phyloP scores from a whole-genome alignment of 1,140 invertebrate species.

The Drosophila ohnishii region DNA sequence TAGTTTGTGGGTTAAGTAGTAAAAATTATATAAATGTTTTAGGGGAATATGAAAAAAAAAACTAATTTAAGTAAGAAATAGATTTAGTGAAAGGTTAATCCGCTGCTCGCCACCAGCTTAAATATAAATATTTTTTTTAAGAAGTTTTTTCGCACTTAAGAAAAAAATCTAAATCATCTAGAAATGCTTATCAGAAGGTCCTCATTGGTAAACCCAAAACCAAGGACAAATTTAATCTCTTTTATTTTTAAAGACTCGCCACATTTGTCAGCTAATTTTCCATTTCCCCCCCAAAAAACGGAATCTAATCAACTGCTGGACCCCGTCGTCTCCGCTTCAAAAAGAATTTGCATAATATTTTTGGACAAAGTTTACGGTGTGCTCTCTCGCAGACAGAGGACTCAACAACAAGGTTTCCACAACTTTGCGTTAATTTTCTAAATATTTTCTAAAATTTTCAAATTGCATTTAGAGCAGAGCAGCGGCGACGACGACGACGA shows the following conservation, averaged over 20 bases:
- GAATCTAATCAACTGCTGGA: conserved; percentile 39
- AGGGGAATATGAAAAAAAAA: too few relatives aligned
- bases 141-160: too few relatives aligned
- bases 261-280: conserved; percentile 23
- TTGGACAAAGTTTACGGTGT: conserved; percentile 47
- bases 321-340: conserved; percentile 3
- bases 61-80: too few relatives aligned
- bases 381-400: conserved; percentile 37
- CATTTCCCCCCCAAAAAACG: conserved; percentile 8
- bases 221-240: conserved; percentile 4
- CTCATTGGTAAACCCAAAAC: not conserved
- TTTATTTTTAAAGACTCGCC: conserved; percentile 16
- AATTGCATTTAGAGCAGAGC: conserved; percentile 65
- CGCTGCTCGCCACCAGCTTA: too few relatives aligned
- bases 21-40: too few relatives aligned
- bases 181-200: too few relatives aligned
- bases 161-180: not conserved
- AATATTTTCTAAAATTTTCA: conserved; percentile 75
- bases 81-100: too few relatives aligned
- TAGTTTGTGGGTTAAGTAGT: too few relatives aligned
- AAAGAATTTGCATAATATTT: conserved; percentile 74
- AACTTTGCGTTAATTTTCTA: conserved; percentile 81
- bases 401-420: conserved; percentile 64
- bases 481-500: not conserved
- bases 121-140: too few relatives aligned